Evolutionary conservation across 2,888 invertebrate genomes (phyloP), one percentile per base, ranked within the genome.

Genomic region (Odiellus spinosus): DNA sequence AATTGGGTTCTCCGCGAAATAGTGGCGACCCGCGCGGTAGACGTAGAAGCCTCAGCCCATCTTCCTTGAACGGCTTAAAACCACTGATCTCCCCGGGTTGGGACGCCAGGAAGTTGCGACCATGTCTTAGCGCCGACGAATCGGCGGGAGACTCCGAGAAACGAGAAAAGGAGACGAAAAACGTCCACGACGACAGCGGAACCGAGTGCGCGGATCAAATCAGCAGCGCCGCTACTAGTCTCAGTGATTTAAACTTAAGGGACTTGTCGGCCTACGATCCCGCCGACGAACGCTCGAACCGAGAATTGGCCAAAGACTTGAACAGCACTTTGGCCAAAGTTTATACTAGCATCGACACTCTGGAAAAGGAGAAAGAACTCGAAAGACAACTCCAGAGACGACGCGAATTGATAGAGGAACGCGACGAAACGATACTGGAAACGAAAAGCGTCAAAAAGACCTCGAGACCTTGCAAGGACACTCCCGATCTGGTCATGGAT

Each of bases 401-500:
- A 8, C 26, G 26, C 26, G 26, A 26, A 6, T 26, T 26, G 8
- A 6, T 26, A 8, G 26, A 26, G 5, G 26, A 26, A 26, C 26
- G 8, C 26, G 26, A 26, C 26, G 26, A 60, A 55, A 36, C 14
- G 4, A 36, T 36, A 5, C 11, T n/a, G 11, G 19, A 19, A 10
- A 19, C 17, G 6, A 40, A 40, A 40, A 26, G 26, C 26, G 26
- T 26, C 26, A 26, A 26, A 26, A 26, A 26, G 26, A 26, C 26
- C 8, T 18, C n/a, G n/a, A 10, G 5, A 8, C n/a, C 52, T 17
- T 44, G 48, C 6, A 55, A 58, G 53, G 75, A 76, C 56, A 77
- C 82, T 32, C 83, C 84, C 2, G 84, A 84, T 68, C 70, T 84
- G 48, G 83, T 84, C 54, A 78, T 82, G 77, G 83, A 82, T 67